A percentile compares a stretch with the other conserved stretches of the same genome.
Conservation (phyloP, 2,113 vertebrate species). For the Zapornia atra region DNA sequence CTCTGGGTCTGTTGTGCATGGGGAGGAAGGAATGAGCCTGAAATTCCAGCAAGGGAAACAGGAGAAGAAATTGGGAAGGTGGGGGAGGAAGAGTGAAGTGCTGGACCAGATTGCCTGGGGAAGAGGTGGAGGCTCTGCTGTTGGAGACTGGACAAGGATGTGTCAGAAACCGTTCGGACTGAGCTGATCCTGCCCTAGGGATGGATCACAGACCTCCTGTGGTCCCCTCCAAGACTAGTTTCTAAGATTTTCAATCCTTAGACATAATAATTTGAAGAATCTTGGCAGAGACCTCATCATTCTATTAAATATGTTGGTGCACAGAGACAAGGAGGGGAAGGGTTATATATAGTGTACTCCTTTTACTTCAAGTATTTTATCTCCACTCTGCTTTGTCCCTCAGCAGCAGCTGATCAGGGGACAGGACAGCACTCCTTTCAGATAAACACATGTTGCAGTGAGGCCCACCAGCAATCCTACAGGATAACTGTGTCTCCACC, state of each 20-base stretch:
- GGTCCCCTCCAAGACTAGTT: not conserved
- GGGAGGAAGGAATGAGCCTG: not conserved
- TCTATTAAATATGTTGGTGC: not conserved
- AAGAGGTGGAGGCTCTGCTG: not conserved
- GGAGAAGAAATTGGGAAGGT: not conserved
- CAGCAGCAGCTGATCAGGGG: not conserved
- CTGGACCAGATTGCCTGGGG: not conserved
- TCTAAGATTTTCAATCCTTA: not conserved
- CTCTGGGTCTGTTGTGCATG: not conserved
- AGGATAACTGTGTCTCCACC: not conserved
- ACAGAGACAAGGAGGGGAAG: not conserved
- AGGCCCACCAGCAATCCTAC: not conserved
- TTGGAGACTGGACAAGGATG: not conserved
- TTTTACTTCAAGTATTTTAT: not conserved
- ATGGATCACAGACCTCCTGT: not conserved
- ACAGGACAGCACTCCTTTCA: not conserved
- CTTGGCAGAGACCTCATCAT: not conserved
- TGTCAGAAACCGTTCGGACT: not conserved
- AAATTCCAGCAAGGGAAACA: not conserved
- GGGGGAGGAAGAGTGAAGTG: not conserved
- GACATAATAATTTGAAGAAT: slow-evolving; percentile 8
- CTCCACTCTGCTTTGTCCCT: not conserved
- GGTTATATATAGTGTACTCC: not conserved
- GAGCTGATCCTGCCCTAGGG: not conserved
- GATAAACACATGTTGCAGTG: accelerated